Evolutionary conservation across 1,140 invertebrate species (phyloP).

Genomic region (Brachionus rotundiformis): DNA sequence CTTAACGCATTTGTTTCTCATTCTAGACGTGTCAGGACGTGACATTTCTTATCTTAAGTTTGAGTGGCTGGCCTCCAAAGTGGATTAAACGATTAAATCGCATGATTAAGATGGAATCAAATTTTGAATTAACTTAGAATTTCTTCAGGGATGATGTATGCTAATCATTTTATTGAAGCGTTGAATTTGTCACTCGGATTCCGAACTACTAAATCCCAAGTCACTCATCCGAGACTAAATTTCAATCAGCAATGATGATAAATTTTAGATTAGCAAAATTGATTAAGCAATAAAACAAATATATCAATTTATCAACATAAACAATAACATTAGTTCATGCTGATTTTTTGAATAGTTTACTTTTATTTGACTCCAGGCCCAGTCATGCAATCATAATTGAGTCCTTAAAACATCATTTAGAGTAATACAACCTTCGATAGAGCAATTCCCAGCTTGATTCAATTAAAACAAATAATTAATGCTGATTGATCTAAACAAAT

Average conservation of each 20-base stretch:
- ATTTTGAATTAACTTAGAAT: background rate
- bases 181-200: slow-evolving; percentile 5
- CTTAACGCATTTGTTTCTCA: slow-evolving; percentile 1
- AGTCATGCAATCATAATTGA: slow-evolving; percentile 27
- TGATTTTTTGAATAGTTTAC: background rate
- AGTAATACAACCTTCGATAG: slow-evolving; percentile 3
- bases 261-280: slow-evolving; percentile 6
- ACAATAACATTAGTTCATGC: background rate
- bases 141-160: slow-evolving; percentile 10
- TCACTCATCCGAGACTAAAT: background rate
- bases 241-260: background rate
- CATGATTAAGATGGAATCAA: slow-evolving; percentile 46
- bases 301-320: background rate
- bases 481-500: background rate
- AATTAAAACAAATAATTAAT: slow-evolving; percentile 26
- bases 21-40: background rate
- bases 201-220: background rate
- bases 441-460: slow-evolving; percentile 17
- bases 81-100: slow-evolving; percentile 42
- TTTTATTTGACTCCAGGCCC: background rate
- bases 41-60: background rate
- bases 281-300: background rate
- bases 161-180: slow-evolving; percentile 19
- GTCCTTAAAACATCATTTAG: background rate
- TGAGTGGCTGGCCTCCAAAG: background rate